Percentiles rank a stretch among this genome's conserved stretches.
These are phyloP conservation scores for Morpho helenor DNA, from an alignment of 2,888 invertebrate species.

Conservation along the genomic window DNA sequence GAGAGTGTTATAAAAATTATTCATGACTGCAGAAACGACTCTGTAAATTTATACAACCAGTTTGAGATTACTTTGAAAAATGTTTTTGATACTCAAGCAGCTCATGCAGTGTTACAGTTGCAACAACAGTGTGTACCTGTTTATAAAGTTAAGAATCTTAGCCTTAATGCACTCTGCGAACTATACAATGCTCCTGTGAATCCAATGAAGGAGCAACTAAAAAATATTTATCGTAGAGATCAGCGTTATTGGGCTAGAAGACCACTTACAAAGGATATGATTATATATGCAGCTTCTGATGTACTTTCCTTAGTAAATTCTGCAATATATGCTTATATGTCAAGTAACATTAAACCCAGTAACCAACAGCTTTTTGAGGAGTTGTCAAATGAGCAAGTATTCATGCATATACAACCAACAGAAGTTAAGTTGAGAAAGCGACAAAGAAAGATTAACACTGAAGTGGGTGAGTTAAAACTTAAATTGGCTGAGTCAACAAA, in stretches of 20 bases:
- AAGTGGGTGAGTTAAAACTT: slow-evolving; percentile 90
- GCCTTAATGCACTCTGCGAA: slow-evolving; percentile 94
- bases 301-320: slow-evolving; percentile 92
- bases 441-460: slow-evolving; percentile 93
- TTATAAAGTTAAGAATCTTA: slow-evolving; percentile 96
- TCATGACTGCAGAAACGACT: slow-evolving; percentile 95
- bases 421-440: slow-evolving; percentile 93
- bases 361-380: slow-evolving; percentile 87
- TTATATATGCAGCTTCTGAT: slow-evolving; percentile 94
- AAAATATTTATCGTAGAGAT: slow-evolving; percentile 90
- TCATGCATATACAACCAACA: slow-evolving; percentile 90
- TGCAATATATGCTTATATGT: slow-evolving; percentile 85
- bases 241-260: slow-evolving; percentile 94
- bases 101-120: slow-evolving; percentile 93
- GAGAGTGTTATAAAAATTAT: slow-evolving; percentile 91
- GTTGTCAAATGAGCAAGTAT: slow-evolving; percentile 92
- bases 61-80: slow-evolving; percentile 90
- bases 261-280: slow-evolving; percentile 94
- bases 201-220: slow-evolving; percentile 94
- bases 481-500: slow-evolving; percentile 90
- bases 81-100: slow-evolving; percentile 96
- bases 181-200: slow-evolving; percentile 92
- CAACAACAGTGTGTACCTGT: slow-evolving; percentile 95
- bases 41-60: slow-evolving; percentile 91
- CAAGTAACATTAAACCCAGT: slow-evolving; percentile 84